phyloP scores from a whole-genome alignment of 2,797 vertebrate species.

The Propithecus deckenii region DNA sequence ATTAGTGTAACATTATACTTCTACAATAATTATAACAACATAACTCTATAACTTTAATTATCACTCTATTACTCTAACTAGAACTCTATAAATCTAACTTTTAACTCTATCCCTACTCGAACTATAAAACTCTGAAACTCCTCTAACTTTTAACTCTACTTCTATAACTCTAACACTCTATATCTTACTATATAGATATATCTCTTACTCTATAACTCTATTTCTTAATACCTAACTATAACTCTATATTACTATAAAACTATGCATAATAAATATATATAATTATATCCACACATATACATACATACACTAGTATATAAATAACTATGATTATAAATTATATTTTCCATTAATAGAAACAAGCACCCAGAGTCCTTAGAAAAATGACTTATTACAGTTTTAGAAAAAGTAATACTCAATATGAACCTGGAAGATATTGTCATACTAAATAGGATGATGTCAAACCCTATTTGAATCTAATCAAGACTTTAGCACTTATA shows the following conservation, averaged over 20 bases:
- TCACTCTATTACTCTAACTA: background rate
- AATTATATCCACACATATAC: background rate
- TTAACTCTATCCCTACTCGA: background rate
- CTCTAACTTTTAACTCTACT: background rate
- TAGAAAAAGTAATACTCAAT: background rate
- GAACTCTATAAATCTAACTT: background rate
- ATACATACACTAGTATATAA: background rate
- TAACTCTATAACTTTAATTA: background rate
- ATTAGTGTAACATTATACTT: background rate
- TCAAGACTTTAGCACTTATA: background rate
- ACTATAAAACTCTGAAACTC: background rate
- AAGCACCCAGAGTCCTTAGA: background rate
- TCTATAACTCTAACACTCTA: background rate
- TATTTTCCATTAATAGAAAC: background rate
- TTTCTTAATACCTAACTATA: background rate
- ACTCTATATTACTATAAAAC: background rate
- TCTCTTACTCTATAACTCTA: background rate
- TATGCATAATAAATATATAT: background rate
- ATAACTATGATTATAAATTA: background rate
- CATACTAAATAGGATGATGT: background rate
- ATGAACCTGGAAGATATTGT: background rate
- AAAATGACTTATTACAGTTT: background rate
- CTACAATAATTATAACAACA: background rate
- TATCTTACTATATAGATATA: background rate
- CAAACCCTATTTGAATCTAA: background rate